Percentiles rank a stretch among this genome's conserved stretches.
These are phyloP conservation scores for Amblyopsis rosae DNA, from an alignment of 2,113 vertebrate species.

Conservation along the genomic window DNA sequence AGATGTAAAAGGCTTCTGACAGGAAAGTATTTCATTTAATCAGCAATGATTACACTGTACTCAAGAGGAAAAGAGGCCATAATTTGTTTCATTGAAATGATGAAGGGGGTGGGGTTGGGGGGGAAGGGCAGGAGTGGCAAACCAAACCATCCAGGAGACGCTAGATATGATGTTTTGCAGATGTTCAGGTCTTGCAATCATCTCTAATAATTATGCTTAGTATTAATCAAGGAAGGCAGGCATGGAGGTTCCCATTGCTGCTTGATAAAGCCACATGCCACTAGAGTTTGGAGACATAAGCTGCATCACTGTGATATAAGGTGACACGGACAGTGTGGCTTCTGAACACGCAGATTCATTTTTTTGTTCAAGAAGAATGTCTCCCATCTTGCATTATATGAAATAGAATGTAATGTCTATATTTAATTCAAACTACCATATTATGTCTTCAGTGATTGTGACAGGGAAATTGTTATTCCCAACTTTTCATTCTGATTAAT, in stretches of 20 bases:
- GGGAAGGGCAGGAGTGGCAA: neutral
- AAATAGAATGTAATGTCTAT: too few species aligned
- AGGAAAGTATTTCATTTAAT: slow-evolving; percentile 63
- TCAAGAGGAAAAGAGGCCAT: slow-evolving; percentile 49
- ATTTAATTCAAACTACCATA: too few species aligned
- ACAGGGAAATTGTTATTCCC: slow-evolving; percentile 12
- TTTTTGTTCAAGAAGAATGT: neutral
- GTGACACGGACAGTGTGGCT: neutral
- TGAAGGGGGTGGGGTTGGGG: slow-evolving; percentile 25
- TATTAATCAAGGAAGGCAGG: slow-evolving; percentile 11
- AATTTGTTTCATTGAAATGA: slow-evolving; percentile 53
- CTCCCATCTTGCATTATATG: too few species aligned
- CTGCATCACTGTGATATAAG: slow-evolving; percentile 5
- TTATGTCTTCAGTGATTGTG: neutral
- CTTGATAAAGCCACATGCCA: slow-evolving; percentile 17
- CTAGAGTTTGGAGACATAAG: neutral
- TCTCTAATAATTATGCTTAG: slow-evolving; percentile 31
- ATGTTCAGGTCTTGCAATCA: slow-evolving; percentile 57
- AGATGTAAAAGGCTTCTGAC: slow-evolving; percentile 42
- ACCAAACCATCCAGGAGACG: slow-evolving; percentile 47
- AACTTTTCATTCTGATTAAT: too few species aligned
- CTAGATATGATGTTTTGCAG: slow-evolving; percentile 55
- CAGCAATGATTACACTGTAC: slow-evolving; percentile 52
- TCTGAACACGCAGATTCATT: slow-evolving; percentile 5
- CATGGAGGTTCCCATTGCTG: slow-evolving; percentile 10